Conservation (phyloP, 2,888 invertebrate genomes). For the Mimas tiliae region DNA sequence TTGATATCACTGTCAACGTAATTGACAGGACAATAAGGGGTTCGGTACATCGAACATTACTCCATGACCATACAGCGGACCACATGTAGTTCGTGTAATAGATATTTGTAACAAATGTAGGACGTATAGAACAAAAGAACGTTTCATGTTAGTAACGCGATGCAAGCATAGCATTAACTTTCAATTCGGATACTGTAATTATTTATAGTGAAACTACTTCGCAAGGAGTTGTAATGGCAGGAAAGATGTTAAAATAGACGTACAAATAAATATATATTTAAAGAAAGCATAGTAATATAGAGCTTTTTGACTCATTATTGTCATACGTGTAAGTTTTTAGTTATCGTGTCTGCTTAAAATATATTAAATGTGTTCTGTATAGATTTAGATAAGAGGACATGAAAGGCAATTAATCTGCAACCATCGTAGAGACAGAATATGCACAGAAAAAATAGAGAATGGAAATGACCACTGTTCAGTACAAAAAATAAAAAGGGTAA, state of each 20-base stretch:
- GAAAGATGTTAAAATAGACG: background rate
- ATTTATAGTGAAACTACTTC: conserved; percentile 8
- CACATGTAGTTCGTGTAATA: conserved; percentile 45
- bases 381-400: background rate
- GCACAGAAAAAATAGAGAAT: background rate
- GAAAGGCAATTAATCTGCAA: background rate
- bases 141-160: conserved; percentile 19
- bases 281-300: background rate
- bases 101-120: conserved; percentile 29
- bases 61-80: conserved; percentile 36
- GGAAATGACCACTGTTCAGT: background rate
- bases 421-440: background rate
- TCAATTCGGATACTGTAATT: conserved; percentile 22
- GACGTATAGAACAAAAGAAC: conserved; percentile 22
- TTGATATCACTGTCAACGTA: conserved; percentile 51
- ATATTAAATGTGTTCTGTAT: background rate
- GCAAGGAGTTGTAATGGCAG: background rate
- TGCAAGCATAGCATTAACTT: conserved; percentile 29
- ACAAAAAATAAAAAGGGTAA: background rate
- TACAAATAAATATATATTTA: background rate
- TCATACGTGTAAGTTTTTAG: background rate
- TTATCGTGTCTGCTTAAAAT: background rate
- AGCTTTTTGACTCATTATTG: background rate
- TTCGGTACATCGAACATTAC: conserved; percentile 48
- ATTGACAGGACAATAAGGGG: conserved; percentile 59